These are phyloP conservation scores for Solen grandis DNA, from an alignment of 1,140 invertebrate species.

Conservation along the genomic window DNA sequence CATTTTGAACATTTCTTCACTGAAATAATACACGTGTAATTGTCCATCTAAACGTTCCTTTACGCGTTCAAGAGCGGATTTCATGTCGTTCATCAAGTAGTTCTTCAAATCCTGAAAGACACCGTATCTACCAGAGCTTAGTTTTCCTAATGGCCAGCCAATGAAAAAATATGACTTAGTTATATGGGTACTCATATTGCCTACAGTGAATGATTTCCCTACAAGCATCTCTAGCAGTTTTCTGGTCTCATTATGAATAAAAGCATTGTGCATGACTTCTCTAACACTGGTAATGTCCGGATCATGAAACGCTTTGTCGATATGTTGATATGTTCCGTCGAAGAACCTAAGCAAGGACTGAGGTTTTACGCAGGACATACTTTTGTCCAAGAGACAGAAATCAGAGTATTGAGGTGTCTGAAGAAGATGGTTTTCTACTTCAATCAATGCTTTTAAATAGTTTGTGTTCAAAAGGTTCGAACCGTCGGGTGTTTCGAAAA, in stretches of 20 bases:
- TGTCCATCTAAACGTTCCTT: slow-evolving; percentile 19
- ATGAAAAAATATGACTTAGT: slow-evolving; percentile 26
- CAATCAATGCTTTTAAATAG: slow-evolving; percentile 4
- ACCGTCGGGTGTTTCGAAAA: slow-evolving; percentile 30
- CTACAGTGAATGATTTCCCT: slow-evolving; percentile 32
- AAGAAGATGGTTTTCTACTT: slow-evolving; percentile 33
- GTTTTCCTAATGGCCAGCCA: slow-evolving; percentile 32
- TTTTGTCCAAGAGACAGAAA: slow-evolving; percentile 30
- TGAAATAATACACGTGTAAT: slow-evolving; percentile 46
- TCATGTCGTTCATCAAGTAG: slow-evolving; percentile 33
- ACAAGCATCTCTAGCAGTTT: slow-evolving; percentile 39
- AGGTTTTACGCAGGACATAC: slow-evolving; percentile 29
- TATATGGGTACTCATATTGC: neutral
- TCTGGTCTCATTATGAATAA: slow-evolving; percentile 39
- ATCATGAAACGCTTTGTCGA: slow-evolving; percentile 41
- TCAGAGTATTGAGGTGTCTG: slow-evolving; percentile 18
- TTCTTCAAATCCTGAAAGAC: slow-evolving; percentile 1
- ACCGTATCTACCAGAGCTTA: neutral
- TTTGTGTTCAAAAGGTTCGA: slow-evolving; percentile 19
- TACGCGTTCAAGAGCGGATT: slow-evolving; percentile 35
- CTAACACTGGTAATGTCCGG: slow-evolving; percentile 30
- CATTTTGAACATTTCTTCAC: slow-evolving; percentile 38
- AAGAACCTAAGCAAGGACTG: slow-evolving; percentile 52
- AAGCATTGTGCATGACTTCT: slow-evolving; percentile 45
- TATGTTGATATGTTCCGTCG: slow-evolving; percentile 46